Conservation (phyloP, 2,113 vertebrate genomes). For the Corythornis vintsioides region DNA sequence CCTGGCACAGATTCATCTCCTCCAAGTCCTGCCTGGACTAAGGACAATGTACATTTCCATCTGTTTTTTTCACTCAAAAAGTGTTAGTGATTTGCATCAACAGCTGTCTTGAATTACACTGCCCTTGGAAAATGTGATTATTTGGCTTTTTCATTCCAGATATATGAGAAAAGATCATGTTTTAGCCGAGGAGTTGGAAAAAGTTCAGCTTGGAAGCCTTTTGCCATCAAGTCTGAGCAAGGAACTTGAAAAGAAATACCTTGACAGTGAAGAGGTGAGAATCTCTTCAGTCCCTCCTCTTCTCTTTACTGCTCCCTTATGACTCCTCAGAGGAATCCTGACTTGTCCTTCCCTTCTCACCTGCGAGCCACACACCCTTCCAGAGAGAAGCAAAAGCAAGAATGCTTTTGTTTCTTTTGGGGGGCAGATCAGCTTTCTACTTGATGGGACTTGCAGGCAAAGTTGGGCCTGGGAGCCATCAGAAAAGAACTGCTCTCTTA, state of each 20-base stretch:
- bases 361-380: neutral
- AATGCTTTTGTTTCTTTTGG: neutral
- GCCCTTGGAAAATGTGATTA: slow-evolving; percentile 6
- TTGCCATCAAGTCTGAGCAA: slow-evolving; percentile 69
- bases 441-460: neutral
- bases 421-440: neutral
- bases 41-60: neutral
- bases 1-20: neutral
- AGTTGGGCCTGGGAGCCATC: neutral
- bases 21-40: neutral
- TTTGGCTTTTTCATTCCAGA: slow-evolving; percentile 72
- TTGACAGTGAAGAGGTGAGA: slow-evolving; percentile 81
- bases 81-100: neutral
- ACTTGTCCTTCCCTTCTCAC: neutral
- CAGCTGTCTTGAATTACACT: slow-evolving; percentile 33
- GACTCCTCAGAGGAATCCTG: neutral
- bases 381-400: neutral
- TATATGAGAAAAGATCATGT: slow-evolving; percentile 78
- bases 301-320: neutral
- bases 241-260: slow-evolving; percentile 79
- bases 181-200: slow-evolving; percentile 75
- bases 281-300: neutral
- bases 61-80: slow-evolving; percentile 22
- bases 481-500: neutral
- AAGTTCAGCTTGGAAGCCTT: slow-evolving; percentile 76